Percentiles rank a stretch among this genome's conserved stretches.
phyloP scores from a whole-genome alignment of 2,797 vertebrate genomes.

The Cichlasoma orientale region DNA sequence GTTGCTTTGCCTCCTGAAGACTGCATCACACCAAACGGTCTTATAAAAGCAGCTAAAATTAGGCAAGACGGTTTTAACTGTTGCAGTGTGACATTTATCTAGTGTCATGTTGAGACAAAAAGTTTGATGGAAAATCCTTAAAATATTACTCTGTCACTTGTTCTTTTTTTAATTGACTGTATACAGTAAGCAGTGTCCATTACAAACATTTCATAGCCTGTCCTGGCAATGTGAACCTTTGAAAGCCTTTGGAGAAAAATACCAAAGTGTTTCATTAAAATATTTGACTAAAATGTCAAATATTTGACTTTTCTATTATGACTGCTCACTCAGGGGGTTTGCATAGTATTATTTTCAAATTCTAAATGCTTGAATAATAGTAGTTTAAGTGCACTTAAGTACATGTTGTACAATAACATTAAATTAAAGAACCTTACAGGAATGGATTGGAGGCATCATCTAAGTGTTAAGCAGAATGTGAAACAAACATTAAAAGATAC shows the following conservation, averaged over 20 bases:
- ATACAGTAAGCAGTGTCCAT: not conserved
- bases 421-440: constrained; percentile 6
- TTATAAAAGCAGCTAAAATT: constrained; percentile 14
- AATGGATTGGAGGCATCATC: constrained; percentile 18
- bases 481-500: constrained; percentile 35
- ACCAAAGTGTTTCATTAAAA: constrained; percentile 18
- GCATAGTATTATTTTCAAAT: constrained; percentile 3
- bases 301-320: constrained; percentile 21
- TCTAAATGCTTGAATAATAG: constrained; percentile 4
- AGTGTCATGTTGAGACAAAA: not conserved
- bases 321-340: constrained; percentile 23
- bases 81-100: not conserved
- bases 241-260: constrained; percentile 20
- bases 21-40: not conserved
- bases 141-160: not conserved
- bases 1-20: constrained; percentile 9
- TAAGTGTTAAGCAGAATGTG: constrained; percentile 14
- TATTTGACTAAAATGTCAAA: constrained; percentile 6
- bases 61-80: not conserved
- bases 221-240: not conserved
- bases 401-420: not conserved
- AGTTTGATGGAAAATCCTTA: not conserved
- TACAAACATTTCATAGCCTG: not conserved
- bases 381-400: not conserved
- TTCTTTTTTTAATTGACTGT: not conserved